Conservation (phyloP, 2,888 invertebrate species). For the Notocelia uddmanniana region DNA sequence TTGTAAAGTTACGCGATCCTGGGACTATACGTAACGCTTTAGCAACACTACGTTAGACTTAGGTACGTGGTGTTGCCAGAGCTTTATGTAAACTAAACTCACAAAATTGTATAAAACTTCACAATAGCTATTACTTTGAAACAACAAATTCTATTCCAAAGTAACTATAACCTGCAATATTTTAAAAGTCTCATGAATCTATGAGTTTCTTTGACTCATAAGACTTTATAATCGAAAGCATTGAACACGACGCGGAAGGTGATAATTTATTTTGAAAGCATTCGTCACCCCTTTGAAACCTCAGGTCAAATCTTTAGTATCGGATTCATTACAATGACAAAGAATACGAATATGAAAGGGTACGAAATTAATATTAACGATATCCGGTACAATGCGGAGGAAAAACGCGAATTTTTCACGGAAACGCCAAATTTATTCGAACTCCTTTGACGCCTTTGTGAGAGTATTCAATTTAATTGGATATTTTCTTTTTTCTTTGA, state of each 20-base stretch:
- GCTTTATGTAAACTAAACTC: too few species aligned
- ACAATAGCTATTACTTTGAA: not conserved
- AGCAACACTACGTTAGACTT: too few species aligned
- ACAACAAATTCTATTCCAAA: not conserved
- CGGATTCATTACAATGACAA: conserved; percentile 80
- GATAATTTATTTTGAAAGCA: conserved; percentile 31
- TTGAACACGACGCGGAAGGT: conserved; percentile 8
- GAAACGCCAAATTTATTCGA: conserved; percentile 73
- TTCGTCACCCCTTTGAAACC: conserved; percentile 32
- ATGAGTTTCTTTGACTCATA: not conserved
- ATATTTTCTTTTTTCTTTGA: conserved; percentile 49
- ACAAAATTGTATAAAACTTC: not conserved
- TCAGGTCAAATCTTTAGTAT: conserved; percentile 51
- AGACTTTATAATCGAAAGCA: not conserved
- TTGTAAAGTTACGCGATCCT: too few species aligned
- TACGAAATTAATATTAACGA: conserved; percentile 86
- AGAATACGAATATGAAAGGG: conserved; percentile 77
- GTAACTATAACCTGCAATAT: not conserved
- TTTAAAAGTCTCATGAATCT: not conserved
- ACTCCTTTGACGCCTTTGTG: conserved; percentile 81
- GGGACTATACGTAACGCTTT: too few species aligned
- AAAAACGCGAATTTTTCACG: conserved; percentile 67
- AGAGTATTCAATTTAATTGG: conserved; percentile 76
- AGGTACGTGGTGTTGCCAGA: too few species aligned
- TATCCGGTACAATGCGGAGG: conserved; percentile 80